These are phyloP conservation scores for Araneus ventricosus DNA, from an alignment of 1,140 invertebrate genomes.

Conservation along the genomic window DNA sequence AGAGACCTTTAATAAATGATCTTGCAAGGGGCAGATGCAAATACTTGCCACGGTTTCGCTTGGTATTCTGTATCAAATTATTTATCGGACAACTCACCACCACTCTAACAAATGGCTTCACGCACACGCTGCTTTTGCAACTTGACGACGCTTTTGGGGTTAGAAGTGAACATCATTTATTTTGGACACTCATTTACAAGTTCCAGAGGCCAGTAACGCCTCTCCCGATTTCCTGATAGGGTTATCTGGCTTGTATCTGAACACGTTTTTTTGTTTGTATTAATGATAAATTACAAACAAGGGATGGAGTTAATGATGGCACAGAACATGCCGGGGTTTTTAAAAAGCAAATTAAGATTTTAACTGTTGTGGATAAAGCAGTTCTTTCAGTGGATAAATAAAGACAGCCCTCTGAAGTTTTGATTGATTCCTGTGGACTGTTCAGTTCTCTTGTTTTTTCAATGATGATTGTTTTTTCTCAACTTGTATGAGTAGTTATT, in stretches of 20 bases:
- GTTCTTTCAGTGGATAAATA: background rate
- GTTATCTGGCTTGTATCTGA: constrained; percentile 50
- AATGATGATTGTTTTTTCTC: too few relatives aligned
- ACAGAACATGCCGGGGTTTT: background rate
- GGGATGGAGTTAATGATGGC: background rate
- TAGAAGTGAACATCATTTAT: constrained; percentile 47
- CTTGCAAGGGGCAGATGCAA: background rate
- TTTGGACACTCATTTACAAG: constrained; percentile 46
- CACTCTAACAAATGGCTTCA: constrained; percentile 55
- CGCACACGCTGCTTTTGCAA: constrained; percentile 12
- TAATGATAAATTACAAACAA: constrained; percentile 47
- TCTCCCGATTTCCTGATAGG: constrained; percentile 52
- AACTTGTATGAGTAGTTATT: too few relatives aligned
- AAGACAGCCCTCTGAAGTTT: background rate
- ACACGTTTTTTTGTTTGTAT: constrained; percentile 52
- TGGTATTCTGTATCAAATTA: constrained; percentile 54
- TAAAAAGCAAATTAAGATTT: constrained; percentile 6
- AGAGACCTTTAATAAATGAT: constrained; percentile 53
- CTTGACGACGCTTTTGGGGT: background rate
- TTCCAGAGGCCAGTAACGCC: constrained; percentile 14
- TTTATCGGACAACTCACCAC: constrained; percentile 62
- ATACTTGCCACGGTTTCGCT: background rate
- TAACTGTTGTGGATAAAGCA: background rate
- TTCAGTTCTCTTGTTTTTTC: background rate
- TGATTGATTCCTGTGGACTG: background rate